Conservation (phyloP, 1,140 invertebrate species). For the Drosophila navojoa region DNA sequence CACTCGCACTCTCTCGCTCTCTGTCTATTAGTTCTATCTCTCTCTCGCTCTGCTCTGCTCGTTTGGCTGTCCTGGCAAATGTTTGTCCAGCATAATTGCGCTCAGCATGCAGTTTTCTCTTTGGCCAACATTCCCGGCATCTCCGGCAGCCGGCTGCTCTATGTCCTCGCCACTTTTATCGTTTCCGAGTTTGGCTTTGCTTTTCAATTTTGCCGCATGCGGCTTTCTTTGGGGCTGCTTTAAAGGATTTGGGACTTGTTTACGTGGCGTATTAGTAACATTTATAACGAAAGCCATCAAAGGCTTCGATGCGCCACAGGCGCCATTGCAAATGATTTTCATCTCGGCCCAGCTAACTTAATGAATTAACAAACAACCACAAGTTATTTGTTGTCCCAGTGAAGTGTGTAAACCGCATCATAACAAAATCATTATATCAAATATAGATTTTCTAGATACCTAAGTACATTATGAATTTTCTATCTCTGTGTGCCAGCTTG, state of each 20-base stretch:
- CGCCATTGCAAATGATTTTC: conserved; percentile 65
- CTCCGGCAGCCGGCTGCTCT: conserved; percentile 4
- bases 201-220: conserved; percentile 48
- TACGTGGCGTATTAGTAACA: conserved; percentile 78
- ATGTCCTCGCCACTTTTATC: not conserved
- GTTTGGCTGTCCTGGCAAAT: conserved; percentile 61
- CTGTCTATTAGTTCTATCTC: not conserved
- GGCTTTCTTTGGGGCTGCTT: conserved; percentile 45
- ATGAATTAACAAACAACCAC: conserved; percentile 44
- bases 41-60: conserved; percentile 15
- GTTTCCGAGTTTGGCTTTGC: conserved; percentile 21
- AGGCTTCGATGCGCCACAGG: conserved; percentile 71
- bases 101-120: conserved; percentile 76
- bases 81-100: conserved; percentile 82
- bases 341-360: conserved; percentile 63
- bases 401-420: conserved; percentile 15
- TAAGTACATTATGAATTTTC: too few relatives aligned
- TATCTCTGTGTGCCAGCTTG: too few relatives aligned
- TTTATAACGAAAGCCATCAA: conserved; percentile 78
- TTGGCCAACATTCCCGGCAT: conserved; percentile 3
- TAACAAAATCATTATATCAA: too few relatives aligned
- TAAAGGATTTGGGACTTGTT: conserved; percentile 78
- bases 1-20: not conserved
- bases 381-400: conserved; percentile 34
- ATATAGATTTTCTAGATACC: too few relatives aligned